These are phyloP conservation scores for Gyrodactylus salaris DNA, from an alignment of 1,140 invertebrate species.

Conservation along the genomic window DNA sequence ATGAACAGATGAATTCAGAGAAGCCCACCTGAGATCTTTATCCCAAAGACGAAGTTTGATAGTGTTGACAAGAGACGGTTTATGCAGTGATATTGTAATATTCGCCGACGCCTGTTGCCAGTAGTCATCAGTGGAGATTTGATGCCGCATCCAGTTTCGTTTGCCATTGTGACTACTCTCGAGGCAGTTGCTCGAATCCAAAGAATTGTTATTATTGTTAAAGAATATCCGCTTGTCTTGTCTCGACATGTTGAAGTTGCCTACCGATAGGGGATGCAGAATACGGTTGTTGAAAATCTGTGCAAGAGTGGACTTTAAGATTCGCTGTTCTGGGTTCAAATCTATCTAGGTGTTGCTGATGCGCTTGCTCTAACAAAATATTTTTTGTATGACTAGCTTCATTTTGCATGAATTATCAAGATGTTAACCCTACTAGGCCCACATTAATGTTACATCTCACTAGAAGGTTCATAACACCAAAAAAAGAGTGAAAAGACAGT, in stretches of 20 bases:
- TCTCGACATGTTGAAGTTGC: background rate
- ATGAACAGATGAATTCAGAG: too few species aligned
- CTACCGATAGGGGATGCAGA: background rate
- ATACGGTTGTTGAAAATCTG: too few species aligned
- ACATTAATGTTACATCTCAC: too few species aligned
- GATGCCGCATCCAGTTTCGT: background rate
- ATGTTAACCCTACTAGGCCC: too few species aligned
- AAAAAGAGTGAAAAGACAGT: too few species aligned
- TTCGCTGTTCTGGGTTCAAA: too few species aligned
- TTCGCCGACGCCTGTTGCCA: background rate
- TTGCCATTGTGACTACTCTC: background rate
- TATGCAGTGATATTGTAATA: background rate
- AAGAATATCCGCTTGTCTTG: background rate
- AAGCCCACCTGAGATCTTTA: slow-evolving; percentile 36
- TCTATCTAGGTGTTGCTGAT: too few species aligned
- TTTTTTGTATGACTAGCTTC: too few species aligned
- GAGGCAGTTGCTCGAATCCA: background rate
- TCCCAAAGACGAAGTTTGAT: slow-evolving; percentile 59
- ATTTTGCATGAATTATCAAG: too few species aligned
- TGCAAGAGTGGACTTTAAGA: too few species aligned
- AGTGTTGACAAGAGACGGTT: slow-evolving; percentile 20
- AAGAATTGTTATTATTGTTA: background rate
- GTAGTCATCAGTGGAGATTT: background rate
- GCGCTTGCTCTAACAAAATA: too few species aligned
- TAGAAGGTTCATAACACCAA: too few species aligned